Evolutionary conservation across 2,797 vertebrate species (phyloP).

Genomic region (Toxotes lorentzi): DNA sequence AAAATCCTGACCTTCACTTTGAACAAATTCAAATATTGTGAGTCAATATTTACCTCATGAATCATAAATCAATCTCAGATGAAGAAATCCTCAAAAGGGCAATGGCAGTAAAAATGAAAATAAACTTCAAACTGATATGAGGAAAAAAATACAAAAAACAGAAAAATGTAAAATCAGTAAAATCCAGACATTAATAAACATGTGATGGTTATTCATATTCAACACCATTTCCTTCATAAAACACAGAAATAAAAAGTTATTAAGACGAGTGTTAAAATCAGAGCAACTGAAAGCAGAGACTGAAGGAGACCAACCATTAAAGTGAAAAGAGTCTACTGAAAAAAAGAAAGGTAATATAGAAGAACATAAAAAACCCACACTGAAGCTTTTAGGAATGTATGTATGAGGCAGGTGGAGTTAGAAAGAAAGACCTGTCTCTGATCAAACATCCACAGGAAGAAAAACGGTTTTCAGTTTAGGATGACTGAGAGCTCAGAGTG

Average conservation of each 20-base stretch:
- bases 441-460: too few relatives aligned
- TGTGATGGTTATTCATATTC: background rate
- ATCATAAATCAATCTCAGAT: too few relatives aligned
- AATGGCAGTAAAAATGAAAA: too few relatives aligned
- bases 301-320: background rate
- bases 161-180: background rate
- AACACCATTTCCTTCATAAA: slow-evolving; percentile 19
- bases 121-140: too few relatives aligned
- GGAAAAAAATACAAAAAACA: background rate
- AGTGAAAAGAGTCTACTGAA: background rate
- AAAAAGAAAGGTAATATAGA: background rate
- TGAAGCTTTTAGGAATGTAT: background rate
- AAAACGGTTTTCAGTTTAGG: too few relatives aligned
- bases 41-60: too few relatives aligned
- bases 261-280: background rate
- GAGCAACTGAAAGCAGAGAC: background rate
- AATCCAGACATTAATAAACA: background rate
- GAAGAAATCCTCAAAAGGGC: background rate
- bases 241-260: background rate
- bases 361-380: slow-evolving; percentile 1
- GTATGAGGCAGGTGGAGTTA: too few relatives aligned
- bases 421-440: background rate
- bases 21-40: too few relatives aligned
- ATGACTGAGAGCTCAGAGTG: too few relatives aligned
- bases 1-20: too few relatives aligned